A percentile compares a stretch with the other conserved stretches of the same genome.
phyloP scores from a whole-genome alignment of 1,140 invertebrate species.

The Drosophila truncata region DNA sequence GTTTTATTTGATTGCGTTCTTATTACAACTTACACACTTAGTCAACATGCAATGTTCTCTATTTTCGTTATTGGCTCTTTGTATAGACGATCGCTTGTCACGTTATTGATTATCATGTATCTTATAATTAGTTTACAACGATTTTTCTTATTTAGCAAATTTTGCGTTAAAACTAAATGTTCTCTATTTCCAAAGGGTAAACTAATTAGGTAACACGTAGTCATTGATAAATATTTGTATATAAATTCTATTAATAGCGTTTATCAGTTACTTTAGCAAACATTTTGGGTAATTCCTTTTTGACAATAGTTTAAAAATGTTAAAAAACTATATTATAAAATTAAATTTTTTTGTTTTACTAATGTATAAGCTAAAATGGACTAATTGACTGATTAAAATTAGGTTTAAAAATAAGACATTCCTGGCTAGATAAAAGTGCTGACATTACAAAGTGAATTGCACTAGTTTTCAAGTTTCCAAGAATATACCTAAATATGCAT shows the following conservation, averaged over 20 bases:
- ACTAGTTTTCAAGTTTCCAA: slow-evolving; percentile 26
- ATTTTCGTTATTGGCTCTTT: slow-evolving; percentile 11
- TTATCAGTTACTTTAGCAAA: slow-evolving; percentile 1
- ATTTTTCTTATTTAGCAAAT: slow-evolving; percentile 35
- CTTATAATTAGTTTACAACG: slow-evolving; percentile 21
- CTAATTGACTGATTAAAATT: slow-evolving; percentile 71
- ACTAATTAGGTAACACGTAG: slow-evolving; percentile 77
- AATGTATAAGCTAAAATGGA: slow-evolving; percentile 61
- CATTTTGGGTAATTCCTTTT: slow-evolving; percentile 13
- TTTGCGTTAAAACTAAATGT: slow-evolving; percentile 44
- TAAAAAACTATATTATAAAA: slow-evolving; percentile 37
- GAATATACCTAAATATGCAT: slow-evolving; percentile 14
- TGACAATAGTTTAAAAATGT: slow-evolving; percentile 53
- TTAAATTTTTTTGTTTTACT: background rate
- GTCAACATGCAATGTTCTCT: slow-evolving; percentile 72
- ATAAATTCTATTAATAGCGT: slow-evolving; percentile 54
- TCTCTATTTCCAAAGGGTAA: slow-evolving; percentile 49
- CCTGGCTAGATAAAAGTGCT: slow-evolving; percentile 40
- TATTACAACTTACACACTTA: slow-evolving; percentile 78
- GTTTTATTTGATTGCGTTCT: slow-evolving; percentile 49
- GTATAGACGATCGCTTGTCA: slow-evolving; percentile 1
- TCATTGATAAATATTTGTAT: slow-evolving; percentile 55
- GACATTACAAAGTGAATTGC: slow-evolving; percentile 27
- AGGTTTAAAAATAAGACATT: slow-evolving; percentile 21
- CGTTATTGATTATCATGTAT: slow-evolving; percentile 59